These are phyloP conservation scores for Himantopus leucocephalus DNA, from an alignment of 2,113 vertebrate species.

Conservation along the genomic window DNA sequence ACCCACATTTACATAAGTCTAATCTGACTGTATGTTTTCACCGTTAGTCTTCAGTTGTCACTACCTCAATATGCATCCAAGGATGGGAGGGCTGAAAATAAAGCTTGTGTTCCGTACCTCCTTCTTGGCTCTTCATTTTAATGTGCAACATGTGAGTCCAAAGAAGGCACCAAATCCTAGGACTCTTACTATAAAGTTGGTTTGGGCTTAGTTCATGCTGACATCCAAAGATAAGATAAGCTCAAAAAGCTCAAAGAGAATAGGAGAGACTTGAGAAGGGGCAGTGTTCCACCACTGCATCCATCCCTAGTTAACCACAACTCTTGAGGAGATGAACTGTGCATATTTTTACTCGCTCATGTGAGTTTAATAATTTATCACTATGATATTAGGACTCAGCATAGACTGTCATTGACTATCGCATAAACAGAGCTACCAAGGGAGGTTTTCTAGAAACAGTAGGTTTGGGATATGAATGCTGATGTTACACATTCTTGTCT, in stretches of 20 bases:
- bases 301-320: neutral
- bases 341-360: rapidly evolving
- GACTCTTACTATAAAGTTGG: neutral
- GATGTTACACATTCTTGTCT: neutral
- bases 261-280: neutral
- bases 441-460: neutral
- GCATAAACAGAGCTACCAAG: neutral
- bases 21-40: neutral
- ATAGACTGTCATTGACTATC: neutral
- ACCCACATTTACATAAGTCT: neutral
- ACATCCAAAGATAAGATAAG: neutral
- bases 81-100: neutral
- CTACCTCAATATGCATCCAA: neutral
- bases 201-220: neutral
- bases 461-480: neutral
- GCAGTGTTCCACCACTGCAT: neutral
- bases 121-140: neutral
- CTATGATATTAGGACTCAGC: neutral
- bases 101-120: neutral
- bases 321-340: neutral
- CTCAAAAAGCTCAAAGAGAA: neutral
- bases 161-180: neutral
- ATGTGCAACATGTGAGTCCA: rapidly evolving
- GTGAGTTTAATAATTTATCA: neutral
- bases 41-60: neutral